These are phyloP conservation scores for Mesocentrotus franciscanus DNA, from an alignment of 53 echinoderm and acorn worm species.

Conservation along the genomic window DNA sequence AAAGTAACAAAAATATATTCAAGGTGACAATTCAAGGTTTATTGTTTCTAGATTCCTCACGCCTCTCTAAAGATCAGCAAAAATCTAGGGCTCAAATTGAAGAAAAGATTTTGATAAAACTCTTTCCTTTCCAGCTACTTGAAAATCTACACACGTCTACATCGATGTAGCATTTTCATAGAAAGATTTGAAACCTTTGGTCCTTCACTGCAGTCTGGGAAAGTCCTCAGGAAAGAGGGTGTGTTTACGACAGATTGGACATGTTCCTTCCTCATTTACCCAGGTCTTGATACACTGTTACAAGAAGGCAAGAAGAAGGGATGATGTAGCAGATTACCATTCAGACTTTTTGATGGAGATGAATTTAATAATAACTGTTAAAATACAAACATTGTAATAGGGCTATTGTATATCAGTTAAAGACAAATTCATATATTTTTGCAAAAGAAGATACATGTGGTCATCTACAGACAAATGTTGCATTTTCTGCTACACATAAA, in stretches of 20 bases:
- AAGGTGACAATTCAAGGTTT: conserved; percentile 19
- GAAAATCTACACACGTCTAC: neutral
- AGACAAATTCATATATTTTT: no score
- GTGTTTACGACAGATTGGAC: conserved; percentile 89
- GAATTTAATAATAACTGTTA: no score
- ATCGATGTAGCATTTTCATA: neutral
- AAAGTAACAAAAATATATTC: neutral
- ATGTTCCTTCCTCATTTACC: conserved; percentile 86
- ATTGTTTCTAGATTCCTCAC: neutral
- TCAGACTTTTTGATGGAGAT: neutral
- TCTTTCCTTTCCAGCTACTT: no score
- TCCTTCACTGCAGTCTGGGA: conserved; percentile 78
- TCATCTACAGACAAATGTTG: no score
- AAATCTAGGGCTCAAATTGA: neutral
- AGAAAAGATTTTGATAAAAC: conserved; percentile 5
- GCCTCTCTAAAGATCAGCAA: neutral
- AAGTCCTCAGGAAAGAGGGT: conserved; percentile 90
- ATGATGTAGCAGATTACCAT: neutral
- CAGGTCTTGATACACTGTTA: conserved; percentile 88
- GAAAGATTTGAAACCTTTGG: neutral
- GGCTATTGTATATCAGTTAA: no score
- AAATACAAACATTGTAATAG: no score
- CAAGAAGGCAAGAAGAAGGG: neutral
- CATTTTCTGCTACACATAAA: no score
- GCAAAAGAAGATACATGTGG: no score